Percentiles rank a stretch among this genome's conserved stretches.
Evolutionary conservation across 2,797 vertebrate species (phyloP).

Genomic region (Manis pentadactyla): DNA sequence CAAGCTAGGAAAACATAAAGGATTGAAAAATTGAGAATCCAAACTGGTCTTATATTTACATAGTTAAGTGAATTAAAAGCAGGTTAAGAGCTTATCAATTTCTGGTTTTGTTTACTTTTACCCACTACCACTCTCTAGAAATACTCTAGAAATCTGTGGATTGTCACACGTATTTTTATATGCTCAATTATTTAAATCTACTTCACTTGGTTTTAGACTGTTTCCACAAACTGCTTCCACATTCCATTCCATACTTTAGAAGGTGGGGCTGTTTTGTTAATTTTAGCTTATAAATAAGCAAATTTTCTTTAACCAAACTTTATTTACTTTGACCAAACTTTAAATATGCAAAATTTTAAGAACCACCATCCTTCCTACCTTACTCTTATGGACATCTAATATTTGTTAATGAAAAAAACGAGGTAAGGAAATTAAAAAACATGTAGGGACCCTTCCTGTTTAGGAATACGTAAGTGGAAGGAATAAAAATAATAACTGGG

Average conservation of each 20-base stretch:
- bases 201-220: conserved; percentile 17
- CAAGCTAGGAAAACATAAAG: conserved; percentile 6
- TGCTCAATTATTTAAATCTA: conserved; percentile 13
- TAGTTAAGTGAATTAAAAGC: conserved; percentile 23
- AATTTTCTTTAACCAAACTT: not conserved
- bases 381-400: not conserved
- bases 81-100: not conserved
- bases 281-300: conserved; percentile 45
- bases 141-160: not conserved
- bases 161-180: not conserved
- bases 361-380: not conserved
- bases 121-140: not conserved
- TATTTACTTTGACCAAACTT: not conserved
- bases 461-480: not conserved
- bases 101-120: conserved; percentile 27
- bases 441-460: not conserved
- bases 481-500: conserved; percentile 25
- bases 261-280: conserved; percentile 2
- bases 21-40: conserved; percentile 4
- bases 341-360: not conserved
- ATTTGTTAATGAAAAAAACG: not conserved
- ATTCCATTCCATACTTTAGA: conserved; percentile 14
- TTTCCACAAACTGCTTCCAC: conserved; percentile 42
- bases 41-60: not conserved
- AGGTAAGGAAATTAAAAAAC: not conserved